Conservation (phyloP, 2,888 invertebrate species). For the Heteropelma amictum region DNA sequence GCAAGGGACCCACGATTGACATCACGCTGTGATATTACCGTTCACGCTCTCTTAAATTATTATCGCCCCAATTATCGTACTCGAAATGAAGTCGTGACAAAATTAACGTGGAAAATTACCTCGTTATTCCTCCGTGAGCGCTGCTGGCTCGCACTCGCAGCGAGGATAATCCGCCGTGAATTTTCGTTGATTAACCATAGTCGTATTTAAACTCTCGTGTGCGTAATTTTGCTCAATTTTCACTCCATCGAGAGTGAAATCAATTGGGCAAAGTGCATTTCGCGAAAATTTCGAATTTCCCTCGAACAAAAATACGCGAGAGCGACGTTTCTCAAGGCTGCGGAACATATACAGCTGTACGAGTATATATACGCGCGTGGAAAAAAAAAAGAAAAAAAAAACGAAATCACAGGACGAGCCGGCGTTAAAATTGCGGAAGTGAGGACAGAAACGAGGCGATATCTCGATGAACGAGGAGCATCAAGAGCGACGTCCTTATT, state of each 20-base stretch:
- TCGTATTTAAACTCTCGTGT: too few relatives aligned
- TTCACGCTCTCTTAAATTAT: constrained; percentile 36
- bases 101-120: not conserved
- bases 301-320: not conserved
- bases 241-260: too few relatives aligned
- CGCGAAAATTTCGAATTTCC: not conserved
- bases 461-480: constrained; percentile 72
- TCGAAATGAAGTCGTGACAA: constrained; percentile 6
- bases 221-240: not conserved
- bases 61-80: constrained; percentile 32
- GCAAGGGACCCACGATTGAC: not conserved
- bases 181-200: too few relatives aligned
- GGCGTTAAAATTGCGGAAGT: constrained; percentile 72
- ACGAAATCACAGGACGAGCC: constrained; percentile 30
- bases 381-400: too few relatives aligned
- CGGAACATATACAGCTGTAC: constrained; percentile 5
- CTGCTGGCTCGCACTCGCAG: too few relatives aligned
- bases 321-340: not conserved
- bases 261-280: too few relatives aligned
- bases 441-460: constrained; percentile 70
- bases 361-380: constrained; percentile 12
- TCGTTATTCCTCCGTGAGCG: too few relatives aligned
- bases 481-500: constrained; percentile 74
- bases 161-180: too few relatives aligned
- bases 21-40: constrained; percentile 52